These are phyloP conservation scores for Dryococelus australis DNA, from an alignment of 2,888 invertebrate genomes.

Conservation along the genomic window DNA sequence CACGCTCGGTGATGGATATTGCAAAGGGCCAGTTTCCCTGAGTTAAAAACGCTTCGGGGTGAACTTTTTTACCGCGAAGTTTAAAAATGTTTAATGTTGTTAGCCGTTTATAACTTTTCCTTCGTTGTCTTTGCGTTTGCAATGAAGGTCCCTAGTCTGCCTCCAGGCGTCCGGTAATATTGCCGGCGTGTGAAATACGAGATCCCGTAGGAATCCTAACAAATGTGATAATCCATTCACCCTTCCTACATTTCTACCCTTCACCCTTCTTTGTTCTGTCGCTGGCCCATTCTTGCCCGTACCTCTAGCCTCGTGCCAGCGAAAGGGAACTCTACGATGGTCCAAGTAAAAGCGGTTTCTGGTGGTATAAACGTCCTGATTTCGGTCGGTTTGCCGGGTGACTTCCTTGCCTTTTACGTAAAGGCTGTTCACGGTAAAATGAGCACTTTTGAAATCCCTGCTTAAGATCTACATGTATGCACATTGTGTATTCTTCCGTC, in stretches of 20 bases:
- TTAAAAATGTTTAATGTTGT: not conserved
- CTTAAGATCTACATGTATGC: no score
- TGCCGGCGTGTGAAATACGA: slow-evolving; percentile 3
- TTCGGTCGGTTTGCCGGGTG: not conserved
- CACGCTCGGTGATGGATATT: not conserved
- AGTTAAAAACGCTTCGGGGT: not conserved
- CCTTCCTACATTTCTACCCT: not conserved
- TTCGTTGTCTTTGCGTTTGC: not conserved
- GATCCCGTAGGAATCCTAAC: not conserved
- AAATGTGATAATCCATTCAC: slow-evolving; percentile 3
- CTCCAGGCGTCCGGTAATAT: not conserved
- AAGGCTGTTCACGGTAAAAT: no score
- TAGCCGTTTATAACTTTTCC: no score
- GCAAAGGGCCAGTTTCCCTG: not conserved
- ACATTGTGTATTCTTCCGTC: no score
- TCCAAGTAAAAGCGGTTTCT: not conserved
- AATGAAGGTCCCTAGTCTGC: not conserved
- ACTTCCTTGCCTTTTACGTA: not conserved
- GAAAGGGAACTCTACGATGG: not conserved
- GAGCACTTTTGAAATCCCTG: no score
- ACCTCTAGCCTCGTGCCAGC: not conserved
- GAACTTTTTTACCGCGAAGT: not conserved
- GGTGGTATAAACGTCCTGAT: not conserved
- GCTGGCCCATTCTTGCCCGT: not conserved
- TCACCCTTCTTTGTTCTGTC: not conserved